These are phyloP conservation scores for Actinia tenebrosa DNA, from an alignment of 64 coral and sea anemone species.

Conservation along the genomic window DNA sequence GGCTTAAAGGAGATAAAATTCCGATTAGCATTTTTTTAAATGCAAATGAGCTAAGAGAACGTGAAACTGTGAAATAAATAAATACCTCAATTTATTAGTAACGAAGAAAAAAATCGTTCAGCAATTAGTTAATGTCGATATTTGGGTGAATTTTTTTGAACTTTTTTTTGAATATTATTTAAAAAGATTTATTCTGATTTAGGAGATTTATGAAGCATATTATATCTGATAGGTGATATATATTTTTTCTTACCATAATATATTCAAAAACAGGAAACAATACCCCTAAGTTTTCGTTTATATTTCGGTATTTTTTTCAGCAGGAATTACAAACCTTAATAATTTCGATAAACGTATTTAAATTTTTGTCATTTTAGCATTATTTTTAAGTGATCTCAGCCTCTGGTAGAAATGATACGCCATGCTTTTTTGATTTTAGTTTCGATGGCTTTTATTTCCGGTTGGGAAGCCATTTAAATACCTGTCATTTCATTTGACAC, in stretches of 20 bases:
- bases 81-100: neutral
- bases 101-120: neutral
- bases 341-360: neutral
- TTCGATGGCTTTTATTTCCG: neutral
- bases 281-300: neutral
- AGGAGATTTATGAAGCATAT: neutral
- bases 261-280: neutral
- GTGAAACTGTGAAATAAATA: too few relatives aligned
- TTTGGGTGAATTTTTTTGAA: neutral
- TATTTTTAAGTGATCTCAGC: neutral
- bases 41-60: neutral
- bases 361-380: neutral
- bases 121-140: neutral
- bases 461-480: conserved; percentile 13
- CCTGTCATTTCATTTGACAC: conserved; percentile 11
- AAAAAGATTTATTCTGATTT: neutral
- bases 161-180: neutral
- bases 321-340: neutral
- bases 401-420: neutral
- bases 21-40: neutral
- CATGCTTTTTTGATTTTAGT: neutral
- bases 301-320: neutral
- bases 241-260: too few relatives aligned
- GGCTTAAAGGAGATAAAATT: neutral
- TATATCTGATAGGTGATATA: too few relatives aligned